phyloP scores from a whole-genome alignment of 2,113 vertebrate species.

The Caloenas nicobarica region DNA sequence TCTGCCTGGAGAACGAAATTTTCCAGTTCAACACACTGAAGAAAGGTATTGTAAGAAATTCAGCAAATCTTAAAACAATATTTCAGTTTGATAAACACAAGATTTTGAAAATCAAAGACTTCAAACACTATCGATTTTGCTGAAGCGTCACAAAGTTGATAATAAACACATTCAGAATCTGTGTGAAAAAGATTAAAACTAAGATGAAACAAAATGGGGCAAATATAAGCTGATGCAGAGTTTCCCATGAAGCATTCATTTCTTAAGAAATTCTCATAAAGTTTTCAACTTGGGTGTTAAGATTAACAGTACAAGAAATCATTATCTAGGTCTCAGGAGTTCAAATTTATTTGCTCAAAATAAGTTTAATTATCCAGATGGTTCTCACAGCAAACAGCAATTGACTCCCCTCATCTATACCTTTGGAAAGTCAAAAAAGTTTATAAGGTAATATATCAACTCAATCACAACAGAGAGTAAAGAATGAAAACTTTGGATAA shows the following conservation, averaged over 20 bases:
- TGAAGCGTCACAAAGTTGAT: too few species aligned
- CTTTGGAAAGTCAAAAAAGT: not conserved
- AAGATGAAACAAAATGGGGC: not conserved
- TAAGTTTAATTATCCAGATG: not conserved
- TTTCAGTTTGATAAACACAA: too few species aligned
- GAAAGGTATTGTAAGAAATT: too few species aligned
- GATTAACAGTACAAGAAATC: not conserved
- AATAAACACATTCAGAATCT: too few species aligned
- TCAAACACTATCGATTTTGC: too few species aligned
- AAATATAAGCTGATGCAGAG: not conserved
- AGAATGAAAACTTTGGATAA: not conserved
- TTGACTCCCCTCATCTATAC: not conserved
- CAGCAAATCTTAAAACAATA: too few species aligned
- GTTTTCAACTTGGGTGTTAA: not conserved
- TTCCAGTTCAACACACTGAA: too few species aligned
- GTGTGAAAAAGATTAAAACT: not conserved
- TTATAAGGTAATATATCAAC: not conserved
- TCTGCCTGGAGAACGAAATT: too few species aligned
- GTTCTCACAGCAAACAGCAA: not conserved
- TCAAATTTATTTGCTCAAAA: not conserved
- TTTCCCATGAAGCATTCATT: not conserved
- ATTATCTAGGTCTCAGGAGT: not conserved
- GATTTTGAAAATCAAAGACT: too few species aligned
- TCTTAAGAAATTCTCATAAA: not conserved
- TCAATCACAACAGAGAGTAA: not conserved